Percentiles rank a stretch among this genome's conserved stretches.
phyloP scores from a whole-genome alignment of 2,113 vertebrate species.

The Saiga tatarica region DNA sequence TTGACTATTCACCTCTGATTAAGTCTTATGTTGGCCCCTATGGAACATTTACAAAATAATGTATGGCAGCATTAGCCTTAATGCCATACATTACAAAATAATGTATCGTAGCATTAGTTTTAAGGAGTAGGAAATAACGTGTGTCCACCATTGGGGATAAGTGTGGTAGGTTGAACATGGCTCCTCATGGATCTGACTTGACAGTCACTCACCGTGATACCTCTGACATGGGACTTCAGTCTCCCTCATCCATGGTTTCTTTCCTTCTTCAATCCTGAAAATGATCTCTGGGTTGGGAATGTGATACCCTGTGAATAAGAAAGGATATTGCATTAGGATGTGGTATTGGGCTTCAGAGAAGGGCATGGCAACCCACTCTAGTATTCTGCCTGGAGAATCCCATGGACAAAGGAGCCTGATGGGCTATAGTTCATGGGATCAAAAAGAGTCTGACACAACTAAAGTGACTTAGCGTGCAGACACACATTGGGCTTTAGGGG shows the following conservation, averaged over 20 bases:
- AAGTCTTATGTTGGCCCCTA: not conserved
- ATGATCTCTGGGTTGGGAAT: not conserved
- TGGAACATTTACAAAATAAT: not conserved
- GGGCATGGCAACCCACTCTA: not conserved
- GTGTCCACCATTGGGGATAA: not conserved
- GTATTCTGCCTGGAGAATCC: not conserved
- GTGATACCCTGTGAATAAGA: slow-evolving; percentile 1
- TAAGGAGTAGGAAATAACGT: not conserved
- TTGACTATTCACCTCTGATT: not conserved
- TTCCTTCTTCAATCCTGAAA: not conserved
- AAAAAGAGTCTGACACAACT: not conserved
- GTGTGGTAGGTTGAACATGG: not conserved
- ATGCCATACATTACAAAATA: not conserved
- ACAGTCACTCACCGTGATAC: not conserved
- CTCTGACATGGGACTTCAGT: not conserved
- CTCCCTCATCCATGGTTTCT: not conserved
- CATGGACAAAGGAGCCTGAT: not conserved
- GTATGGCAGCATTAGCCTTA: not conserved
- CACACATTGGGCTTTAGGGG: not conserved
- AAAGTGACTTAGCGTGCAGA: not conserved
- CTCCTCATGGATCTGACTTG: not conserved
- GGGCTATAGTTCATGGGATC: not conserved
- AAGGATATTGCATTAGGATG: not conserved
- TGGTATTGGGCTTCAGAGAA: not conserved
- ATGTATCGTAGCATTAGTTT: not conserved